These are phyloP conservation scores for Eclectus roratus DNA, from an alignment of 2,113 vertebrate species.

Conservation along the genomic window DNA sequence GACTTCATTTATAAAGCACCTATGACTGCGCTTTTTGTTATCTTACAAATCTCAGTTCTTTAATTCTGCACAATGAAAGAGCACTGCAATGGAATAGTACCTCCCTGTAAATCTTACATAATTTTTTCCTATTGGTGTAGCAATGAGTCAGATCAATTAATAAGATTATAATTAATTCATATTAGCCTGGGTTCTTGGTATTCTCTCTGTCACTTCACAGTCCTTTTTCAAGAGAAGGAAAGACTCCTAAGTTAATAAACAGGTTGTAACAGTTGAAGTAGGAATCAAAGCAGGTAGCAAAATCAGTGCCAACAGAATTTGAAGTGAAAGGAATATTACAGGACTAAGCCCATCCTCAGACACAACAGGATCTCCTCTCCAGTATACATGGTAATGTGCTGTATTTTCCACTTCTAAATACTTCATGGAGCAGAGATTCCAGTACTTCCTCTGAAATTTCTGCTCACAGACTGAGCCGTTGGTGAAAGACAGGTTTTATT, in stretches of 20 bases:
- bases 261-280: neutral
- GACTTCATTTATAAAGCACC: neutral
- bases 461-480: neutral
- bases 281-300: neutral
- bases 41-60: neutral
- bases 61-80: neutral
- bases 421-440: neutral
- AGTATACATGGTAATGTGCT: neutral
- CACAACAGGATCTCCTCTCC: neutral
- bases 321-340: neutral
- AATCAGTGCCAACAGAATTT: neutral
- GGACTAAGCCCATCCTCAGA: neutral
- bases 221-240: neutral
- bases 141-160: neutral
- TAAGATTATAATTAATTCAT: neutral
- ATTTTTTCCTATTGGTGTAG: neutral
- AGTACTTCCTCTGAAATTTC: neutral
- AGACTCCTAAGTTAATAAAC: neutral
- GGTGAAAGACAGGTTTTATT: neutral
- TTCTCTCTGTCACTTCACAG: neutral
- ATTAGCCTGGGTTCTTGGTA: neutral
- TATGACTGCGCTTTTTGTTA: accelerated
- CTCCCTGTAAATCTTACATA: neutral
- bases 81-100: neutral
- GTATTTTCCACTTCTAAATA: neutral